Conservation (phyloP, 2,888 invertebrate genomes). For the Barypeithes pellucidus region DNA sequence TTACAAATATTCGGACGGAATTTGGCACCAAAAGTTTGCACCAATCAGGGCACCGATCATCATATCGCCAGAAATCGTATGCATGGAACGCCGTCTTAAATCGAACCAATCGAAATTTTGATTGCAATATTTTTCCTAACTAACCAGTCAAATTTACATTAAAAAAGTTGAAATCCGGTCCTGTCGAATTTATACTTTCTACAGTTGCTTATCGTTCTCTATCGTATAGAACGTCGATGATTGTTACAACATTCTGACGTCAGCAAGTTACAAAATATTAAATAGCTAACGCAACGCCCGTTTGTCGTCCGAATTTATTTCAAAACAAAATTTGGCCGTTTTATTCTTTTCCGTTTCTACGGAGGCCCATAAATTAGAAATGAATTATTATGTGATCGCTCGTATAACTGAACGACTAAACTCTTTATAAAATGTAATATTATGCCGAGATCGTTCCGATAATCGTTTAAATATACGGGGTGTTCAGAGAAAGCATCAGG, state of each 20-base stretch:
- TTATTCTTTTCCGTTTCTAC: background rate
- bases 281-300: slow-evolving; percentile 36
- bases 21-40: too few species aligned
- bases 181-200: background rate
- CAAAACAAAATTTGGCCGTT: slow-evolving; percentile 26
- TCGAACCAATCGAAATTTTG: too few species aligned
- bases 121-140: too few species aligned
- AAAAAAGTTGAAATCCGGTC: too few species aligned
- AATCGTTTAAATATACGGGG: too few species aligned
- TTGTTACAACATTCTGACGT: slow-evolving; percentile 28
- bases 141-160: too few species aligned
- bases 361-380: slow-evolving; percentile 10
- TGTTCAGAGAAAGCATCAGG: too few species aligned
- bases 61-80: too few species aligned
- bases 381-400: slow-evolving; percentile 5
- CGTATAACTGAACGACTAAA: background rate
- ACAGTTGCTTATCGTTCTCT: background rate
- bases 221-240: slow-evolving; percentile 10
- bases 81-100: too few species aligned
- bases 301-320: slow-evolving; percentile 40
- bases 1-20: too few species aligned
- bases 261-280: slow-evolving; percentile 41
- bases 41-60: too few species aligned
- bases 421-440: background rate
- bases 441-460: background rate